Evolutionary conservation across 1,140 invertebrate genomes (phyloP), one percentile per base, ranked within the genome.

Genomic region (Colletes gigas): DNA sequence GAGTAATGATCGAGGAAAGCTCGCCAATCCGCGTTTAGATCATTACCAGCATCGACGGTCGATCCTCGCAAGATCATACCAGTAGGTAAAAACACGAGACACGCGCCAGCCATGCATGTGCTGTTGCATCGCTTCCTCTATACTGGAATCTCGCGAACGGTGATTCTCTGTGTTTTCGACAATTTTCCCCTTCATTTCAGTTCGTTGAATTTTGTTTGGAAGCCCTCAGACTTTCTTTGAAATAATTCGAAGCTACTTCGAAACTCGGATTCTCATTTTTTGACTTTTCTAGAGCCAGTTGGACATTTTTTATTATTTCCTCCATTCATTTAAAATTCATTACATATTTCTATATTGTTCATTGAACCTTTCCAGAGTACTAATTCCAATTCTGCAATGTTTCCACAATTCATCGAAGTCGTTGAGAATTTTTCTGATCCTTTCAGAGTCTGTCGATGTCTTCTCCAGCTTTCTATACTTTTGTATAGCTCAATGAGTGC

Each of bases 1-100:
- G 81, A 90, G 89, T 92, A 84, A 68, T 86, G 77, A 80, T 86
- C 74, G 30, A 83, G 70, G 80, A 68, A 84, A 83, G 57, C 55
- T 81, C 72, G 74, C 78, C 17, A 75, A 78, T 81, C 83, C 69
- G 57, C 80, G 41, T 87, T 87, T 76, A 74, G 73, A 78, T 85
- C 67, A 78, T 82, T 83, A 52, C 81, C 78, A 81, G 72, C 63
- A 71, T 83, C 71, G 82, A 75, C 57, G 79, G 50, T 69, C 65
- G 82, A 83, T 83, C 72, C 78, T 70, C 60, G 52, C 65, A 76
- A 75, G 65, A 63, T 70, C 57, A 41, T 83, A 81, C 59, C 15
- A 78, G 72, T 83, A 83, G 78, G 71, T 81, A 84, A 50, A 67
- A 67, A 68, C 30, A 77, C 68, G 41, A 47, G 6, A 50, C 39